Percentiles rank a stretch among this genome's conserved stretches.
These are phyloP conservation scores for Latrodectus elegans DNA, from an alignment of 2,888 invertebrate species.

Conservation along the genomic window DNA sequence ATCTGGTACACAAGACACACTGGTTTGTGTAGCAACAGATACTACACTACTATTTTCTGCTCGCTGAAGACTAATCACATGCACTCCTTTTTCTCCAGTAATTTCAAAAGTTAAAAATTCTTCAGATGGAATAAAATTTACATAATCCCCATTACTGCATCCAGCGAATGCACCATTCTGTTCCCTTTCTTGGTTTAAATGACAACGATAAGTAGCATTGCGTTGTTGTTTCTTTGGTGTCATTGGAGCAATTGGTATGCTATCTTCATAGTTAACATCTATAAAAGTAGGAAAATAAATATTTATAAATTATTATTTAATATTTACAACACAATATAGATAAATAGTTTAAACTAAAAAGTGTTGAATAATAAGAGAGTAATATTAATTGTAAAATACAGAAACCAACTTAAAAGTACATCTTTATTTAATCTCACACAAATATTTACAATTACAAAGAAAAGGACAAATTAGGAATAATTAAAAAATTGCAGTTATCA, in stretches of 20 bases:
- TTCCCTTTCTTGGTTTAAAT: slow-evolving; percentile 60
- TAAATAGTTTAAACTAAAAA: too few species aligned
- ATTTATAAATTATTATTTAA: too few species aligned
- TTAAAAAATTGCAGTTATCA: too few species aligned
- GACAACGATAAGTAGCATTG: slow-evolving; percentile 48
- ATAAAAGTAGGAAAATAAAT: slow-evolving; percentile 76
- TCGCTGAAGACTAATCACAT: slow-evolving; percentile 60
- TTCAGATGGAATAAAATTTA: slow-evolving; percentile 69
- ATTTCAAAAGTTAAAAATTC: slow-evolving; percentile 71
- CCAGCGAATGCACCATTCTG: slow-evolving; percentile 22
- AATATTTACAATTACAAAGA: too few species aligned
- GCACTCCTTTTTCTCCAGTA: slow-evolving; percentile 63
- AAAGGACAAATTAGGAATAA: too few species aligned
- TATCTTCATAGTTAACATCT: slow-evolving; percentile 60
- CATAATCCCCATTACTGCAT: slow-evolving; percentile 61
- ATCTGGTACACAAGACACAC: slow-evolving; percentile 68
- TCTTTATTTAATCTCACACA: too few species aligned
- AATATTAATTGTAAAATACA: too few species aligned
- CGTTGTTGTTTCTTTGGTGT: slow-evolving; percentile 72
- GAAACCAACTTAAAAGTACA: too few species aligned
- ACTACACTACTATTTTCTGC: slow-evolving; percentile 59
- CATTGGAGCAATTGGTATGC: slow-evolving; percentile 74
- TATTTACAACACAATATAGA: too few species aligned
- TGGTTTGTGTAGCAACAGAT: slow-evolving; percentile 70
- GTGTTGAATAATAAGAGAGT: too few species aligned